Evolutionary conservation across 2,888 invertebrate species (phyloP).

Genomic region (Smittia aterrima): DNA sequence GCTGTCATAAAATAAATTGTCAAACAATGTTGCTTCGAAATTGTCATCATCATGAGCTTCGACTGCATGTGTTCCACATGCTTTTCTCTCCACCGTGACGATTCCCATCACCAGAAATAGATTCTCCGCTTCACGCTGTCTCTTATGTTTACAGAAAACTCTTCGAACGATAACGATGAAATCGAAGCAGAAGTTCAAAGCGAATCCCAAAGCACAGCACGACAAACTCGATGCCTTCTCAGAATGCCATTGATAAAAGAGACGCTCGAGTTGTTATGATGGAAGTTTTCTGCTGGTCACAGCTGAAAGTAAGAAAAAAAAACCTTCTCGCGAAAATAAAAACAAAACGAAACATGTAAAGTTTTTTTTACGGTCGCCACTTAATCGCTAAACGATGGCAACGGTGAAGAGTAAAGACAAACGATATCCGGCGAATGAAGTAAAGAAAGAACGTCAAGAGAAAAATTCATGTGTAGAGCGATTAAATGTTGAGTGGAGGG

Average conservation of each 20-base stretch:
- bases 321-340: conserved; percentile 17
- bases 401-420: conserved; percentile 13
- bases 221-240: neutral
- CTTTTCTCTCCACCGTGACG: no score
- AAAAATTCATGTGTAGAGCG: neutral
- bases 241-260: neutral
- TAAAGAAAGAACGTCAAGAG: neutral
- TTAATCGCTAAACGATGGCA: neutral
- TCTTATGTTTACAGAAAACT: neutral
- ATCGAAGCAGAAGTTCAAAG: no score
- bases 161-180: neutral
- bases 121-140: no score
- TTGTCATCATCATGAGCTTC: neutral
- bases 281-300: neutral
- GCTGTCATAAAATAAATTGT: no score
- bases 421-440: conserved; percentile 36
- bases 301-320: neutral
- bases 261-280: neutral
- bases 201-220: neutral
- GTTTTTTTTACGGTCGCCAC: neutral
- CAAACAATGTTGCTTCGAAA: neutral
- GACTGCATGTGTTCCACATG: no score
- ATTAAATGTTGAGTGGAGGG: neutral
- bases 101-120: no score
- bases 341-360: neutral